Conservation (phyloP, 2,797 vertebrate species). For the Melanotaenia parkinsoni region DNA sequence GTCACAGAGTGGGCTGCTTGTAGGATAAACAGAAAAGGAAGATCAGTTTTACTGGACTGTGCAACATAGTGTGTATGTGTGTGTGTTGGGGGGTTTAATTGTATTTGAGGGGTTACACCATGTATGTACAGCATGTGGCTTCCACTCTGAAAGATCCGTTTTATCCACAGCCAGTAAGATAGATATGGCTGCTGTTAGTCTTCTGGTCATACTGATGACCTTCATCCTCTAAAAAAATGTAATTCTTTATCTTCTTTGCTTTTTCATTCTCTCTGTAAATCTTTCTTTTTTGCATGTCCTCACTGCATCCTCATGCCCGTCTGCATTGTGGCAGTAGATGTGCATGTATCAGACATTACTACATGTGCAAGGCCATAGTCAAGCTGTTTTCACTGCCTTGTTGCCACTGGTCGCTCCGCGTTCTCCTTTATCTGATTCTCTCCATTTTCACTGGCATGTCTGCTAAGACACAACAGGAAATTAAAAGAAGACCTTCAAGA, state of each 20-base stretch:
- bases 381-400: conserved; percentile 8
- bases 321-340: not conserved
- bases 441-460: conserved; percentile 36
- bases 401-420: conserved; percentile 11
- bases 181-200: not conserved
- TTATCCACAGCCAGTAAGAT: conserved; percentile 13
- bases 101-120: conserved; percentile 8
- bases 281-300: not conserved
- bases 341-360: not conserved
- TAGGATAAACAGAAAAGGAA: conserved; percentile 30
- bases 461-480: conserved; percentile 54
- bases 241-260: too few species aligned
- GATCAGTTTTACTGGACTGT: conserved; percentile 19
- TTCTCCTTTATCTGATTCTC: conserved; percentile 52
- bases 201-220: not conserved
- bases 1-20: conserved; percentile 29
- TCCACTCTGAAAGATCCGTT: not conserved
- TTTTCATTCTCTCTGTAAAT: not conserved
- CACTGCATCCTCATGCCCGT: not conserved
- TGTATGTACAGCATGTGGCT: conserved; percentile 27
- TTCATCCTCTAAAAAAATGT: not conserved
- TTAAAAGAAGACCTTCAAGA: conserved; percentile 38
- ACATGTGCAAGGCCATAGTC: conserved; percentile 35
- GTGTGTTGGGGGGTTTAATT: not conserved
- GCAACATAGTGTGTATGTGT: conserved; percentile 15